Evolutionary conservation across 2,113 vertebrate genomes (phyloP).

Genomic region (Hepsetus odoe): DNA sequence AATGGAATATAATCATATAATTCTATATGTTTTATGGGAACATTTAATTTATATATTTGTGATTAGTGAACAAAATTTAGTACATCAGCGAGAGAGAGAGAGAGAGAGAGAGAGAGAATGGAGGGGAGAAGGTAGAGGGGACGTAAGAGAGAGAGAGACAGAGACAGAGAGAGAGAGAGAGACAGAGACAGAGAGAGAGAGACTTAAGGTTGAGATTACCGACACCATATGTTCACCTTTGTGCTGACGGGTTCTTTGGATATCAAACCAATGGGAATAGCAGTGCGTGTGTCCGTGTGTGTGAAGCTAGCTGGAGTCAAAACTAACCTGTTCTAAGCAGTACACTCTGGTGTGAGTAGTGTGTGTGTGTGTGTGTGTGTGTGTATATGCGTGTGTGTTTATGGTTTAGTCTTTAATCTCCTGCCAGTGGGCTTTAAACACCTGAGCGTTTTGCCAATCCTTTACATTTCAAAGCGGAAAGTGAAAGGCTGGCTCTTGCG

Average conservation of each 20-base stretch:
- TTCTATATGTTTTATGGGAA: too few species aligned
- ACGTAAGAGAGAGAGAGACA: constrained; percentile 34
- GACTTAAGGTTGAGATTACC: constrained; percentile 64
- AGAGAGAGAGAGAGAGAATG: neutral
- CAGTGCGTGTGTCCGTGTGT: neutral
- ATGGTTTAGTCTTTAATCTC: neutral
- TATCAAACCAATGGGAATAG: constrained; percentile 24
- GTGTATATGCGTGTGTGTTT: constrained; percentile 28
- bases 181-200: constrained; percentile 5
- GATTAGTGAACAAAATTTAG: too few species aligned
- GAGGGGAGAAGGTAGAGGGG: too few species aligned
- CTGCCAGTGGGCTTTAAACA: constrained; percentile 59
- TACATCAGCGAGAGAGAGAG: neutral
- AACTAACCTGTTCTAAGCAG: neutral
- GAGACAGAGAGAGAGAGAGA: neutral
- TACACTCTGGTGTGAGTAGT: neutral
- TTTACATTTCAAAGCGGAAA: constrained; percentile 50
- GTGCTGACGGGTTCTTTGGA: constrained; percentile 29
- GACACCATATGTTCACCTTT: constrained; percentile 65
- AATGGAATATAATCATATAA: too few species aligned
- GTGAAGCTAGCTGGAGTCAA: neutral
- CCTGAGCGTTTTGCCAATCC: constrained; percentile 35
- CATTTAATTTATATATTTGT: too few species aligned
- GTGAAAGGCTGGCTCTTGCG: constrained; percentile 46
- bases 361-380: constrained; percentile 31